Evolutionary conservation across 92 coral and sea anemone genomes (phyloP), one percentile per base, ranked within the genome.

Genomic region (Isaurus tuberculatus): DNA sequence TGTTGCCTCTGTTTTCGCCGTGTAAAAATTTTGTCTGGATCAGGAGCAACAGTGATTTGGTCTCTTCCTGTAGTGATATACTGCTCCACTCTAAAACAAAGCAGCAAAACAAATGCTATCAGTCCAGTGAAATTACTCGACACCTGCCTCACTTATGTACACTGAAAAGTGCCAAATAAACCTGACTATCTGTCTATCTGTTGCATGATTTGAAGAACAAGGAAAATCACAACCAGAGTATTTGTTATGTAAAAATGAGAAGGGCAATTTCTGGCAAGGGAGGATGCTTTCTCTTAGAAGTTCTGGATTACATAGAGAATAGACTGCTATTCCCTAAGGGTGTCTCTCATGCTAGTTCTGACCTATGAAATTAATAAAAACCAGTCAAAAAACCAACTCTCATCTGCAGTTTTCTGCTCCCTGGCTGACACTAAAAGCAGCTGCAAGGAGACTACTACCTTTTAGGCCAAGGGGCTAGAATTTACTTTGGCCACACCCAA

Each of bases 11-110:
- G 51, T 75, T 85, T 85, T 65, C 49, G 84, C 53, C 36, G 34
- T 23, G 31, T 75, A 48, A 64, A 78, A 63, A 73, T 53, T 65
- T 63, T 31, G 32, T 63, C 49, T 42, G 81, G 48, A 34, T 63
- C 88, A 19, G 88, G 88, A 48, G 75, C 88, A 16, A 49, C 84
- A 44, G 57, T 57, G 49, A 53, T 51, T 51, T 78, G 34, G 61
- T 78, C 83, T 78, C 28, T 49, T 25, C 83, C 83, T 25, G 49
- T 78, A 32, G 42, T 78, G 43, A 78, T 36, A 58, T 49, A 78
- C 46, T 78, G 72, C 61, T 78, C 68, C 23, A 55, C 83, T 78
- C 83, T 55, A 58, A 28, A 15, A 78, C 60, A 51, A 51, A 51
- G 60, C 60, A 51, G 60, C 60, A 51, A 63, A 63, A 30, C 8